Percentiles rank a stretch among this genome's conserved stretches.
Evolutionary conservation across 1,140 invertebrate species (phyloP).

Genomic region (Ptiloglossa arizonensis): DNA sequence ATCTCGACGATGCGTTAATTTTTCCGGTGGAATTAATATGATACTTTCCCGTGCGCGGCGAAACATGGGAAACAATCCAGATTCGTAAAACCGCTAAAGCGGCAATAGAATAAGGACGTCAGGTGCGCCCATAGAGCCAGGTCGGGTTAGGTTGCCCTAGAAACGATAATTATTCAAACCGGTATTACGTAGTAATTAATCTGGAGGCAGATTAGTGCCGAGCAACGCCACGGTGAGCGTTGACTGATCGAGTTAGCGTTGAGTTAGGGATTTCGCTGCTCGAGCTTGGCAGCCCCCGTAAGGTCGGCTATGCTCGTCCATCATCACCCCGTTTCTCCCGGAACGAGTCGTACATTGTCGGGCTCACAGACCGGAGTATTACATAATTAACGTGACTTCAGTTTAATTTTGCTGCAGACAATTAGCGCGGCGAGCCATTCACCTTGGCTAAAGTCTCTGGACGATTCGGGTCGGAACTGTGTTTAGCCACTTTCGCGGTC

Average conservation of each 20-base stretch:
- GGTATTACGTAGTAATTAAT: slow-evolving; percentile 80
- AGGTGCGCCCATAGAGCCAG: slow-evolving; percentile 41
- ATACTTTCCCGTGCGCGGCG: background rate
- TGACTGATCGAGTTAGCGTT: slow-evolving; percentile 81
- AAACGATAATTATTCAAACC: slow-evolving; percentile 76
- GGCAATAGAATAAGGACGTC: slow-evolving; percentile 29
- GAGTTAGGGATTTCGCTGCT: slow-evolving; percentile 78
- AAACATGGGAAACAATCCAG: slow-evolving; percentile 17
- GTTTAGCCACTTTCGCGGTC: background rate
- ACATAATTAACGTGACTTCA: slow-evolving; percentile 81
- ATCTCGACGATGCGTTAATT: background rate
- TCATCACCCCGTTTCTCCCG: slow-evolving; percentile 74
- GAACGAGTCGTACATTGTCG: slow-evolving; percentile 25
- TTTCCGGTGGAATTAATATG: background rate
- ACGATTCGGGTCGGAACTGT: slow-evolving; percentile 13
- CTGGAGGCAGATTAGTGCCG: slow-evolving; percentile 77
- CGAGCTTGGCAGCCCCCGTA: slow-evolving; percentile 74
- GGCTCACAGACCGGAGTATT: slow-evolving; percentile 66
- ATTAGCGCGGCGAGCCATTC: slow-evolving; percentile 69
- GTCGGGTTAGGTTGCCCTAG: slow-evolving; percentile 62
- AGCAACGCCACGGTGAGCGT: slow-evolving; percentile 71
- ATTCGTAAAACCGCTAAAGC: slow-evolving; percentile 24
- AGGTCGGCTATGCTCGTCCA: slow-evolving; percentile 78
- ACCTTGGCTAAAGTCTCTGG: slow-evolving; percentile 26
- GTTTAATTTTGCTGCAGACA: slow-evolving; percentile 80